Percentiles rank a stretch among this genome's conserved stretches.
Conservation (phyloP, 1,140 invertebrate species). For the Adoxophyes honmai region DNA sequence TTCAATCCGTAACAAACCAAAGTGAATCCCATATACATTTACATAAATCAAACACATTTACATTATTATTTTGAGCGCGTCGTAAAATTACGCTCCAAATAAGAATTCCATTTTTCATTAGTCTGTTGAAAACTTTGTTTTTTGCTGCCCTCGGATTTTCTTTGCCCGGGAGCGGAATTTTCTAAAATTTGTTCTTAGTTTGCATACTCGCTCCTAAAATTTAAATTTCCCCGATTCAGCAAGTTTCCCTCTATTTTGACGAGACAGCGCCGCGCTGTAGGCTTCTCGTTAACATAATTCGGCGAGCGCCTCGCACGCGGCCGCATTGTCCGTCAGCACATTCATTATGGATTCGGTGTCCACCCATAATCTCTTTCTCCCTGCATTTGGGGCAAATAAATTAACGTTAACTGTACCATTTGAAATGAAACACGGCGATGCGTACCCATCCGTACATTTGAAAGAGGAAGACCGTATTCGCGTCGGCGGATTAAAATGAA, state of each 20-base stretch:
- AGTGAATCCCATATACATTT: no score
- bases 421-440: constrained; percentile 42
- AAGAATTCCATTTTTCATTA: constrained; percentile 14
- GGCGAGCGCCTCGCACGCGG: not conserved
- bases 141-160: constrained; percentile 14
- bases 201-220: constrained; percentile 15
- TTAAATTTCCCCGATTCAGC: constrained; percentile 13
- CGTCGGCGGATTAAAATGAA: constrained; percentile 23
- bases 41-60: constrained; percentile 5
- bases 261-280: not conserved
- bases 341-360: constrained; percentile 23
- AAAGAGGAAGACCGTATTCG: constrained; percentile 28
- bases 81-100: constrained; percentile 9
- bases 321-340: constrained; percentile 2
- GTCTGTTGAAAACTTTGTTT: constrained; percentile 12
- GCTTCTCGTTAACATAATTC: not conserved
- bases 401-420: constrained; percentile 45
- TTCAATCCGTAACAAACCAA: no score
- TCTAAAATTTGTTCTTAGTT: constrained; percentile 15
- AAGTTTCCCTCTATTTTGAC: constrained; percentile 12
- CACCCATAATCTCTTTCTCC: not conserved
- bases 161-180: constrained; percentile 9
- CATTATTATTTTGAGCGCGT: constrained; percentile 2
- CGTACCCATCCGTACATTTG: constrained; percentile 47
- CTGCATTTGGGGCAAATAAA: constrained; percentile 31